phyloP scores from a whole-genome alignment of 92 coral and sea anemone genomes.

The Porites rus region DNA sequence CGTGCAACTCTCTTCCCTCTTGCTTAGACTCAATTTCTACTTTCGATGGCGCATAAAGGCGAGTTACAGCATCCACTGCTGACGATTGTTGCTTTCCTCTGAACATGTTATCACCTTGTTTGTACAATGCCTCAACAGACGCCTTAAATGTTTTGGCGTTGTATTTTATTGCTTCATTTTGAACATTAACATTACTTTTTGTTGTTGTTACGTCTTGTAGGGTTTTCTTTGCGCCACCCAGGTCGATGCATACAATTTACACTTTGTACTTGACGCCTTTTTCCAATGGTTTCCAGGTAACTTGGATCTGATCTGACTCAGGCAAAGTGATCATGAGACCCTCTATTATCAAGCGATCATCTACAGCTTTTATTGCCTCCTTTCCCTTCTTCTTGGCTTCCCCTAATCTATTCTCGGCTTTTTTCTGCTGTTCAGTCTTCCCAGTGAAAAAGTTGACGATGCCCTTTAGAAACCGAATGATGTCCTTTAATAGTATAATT shows the following conservation, averaged over 20 bases:
- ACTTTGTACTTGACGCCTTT: constrained; percentile 16
- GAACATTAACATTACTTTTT: not conserved
- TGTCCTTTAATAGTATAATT: not conserved
- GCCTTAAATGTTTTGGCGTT: not conserved
- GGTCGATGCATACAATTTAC: not conserved
- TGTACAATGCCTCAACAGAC: not conserved
- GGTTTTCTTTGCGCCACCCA: not conserved
- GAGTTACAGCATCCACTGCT: not conserved
- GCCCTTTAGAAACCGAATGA: not conserved
- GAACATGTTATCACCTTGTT: not conserved
- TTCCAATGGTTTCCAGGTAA: constrained; percentile 29
- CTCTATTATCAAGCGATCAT: constrained; percentile 5
- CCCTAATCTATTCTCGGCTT: not conserved
- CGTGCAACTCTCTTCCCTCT: constrained; percentile 10
- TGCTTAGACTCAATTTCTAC: constrained; percentile 9
- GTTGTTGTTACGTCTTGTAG: not conserved
- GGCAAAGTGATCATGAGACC: not conserved
- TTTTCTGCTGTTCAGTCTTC: constrained; percentile 11
- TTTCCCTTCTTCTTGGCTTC: constrained; percentile 1
- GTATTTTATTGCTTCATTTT: constrained; percentile 6
- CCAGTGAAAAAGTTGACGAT: constrained; percentile 21
- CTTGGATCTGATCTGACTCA: not conserved
- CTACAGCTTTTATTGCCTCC: not conserved
- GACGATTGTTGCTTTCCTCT: not conserved
- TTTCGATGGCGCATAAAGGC: constrained; percentile 6